These are phyloP conservation scores for Agapornis canus DNA, from an alignment of 2,797 vertebrate species.

Conservation along the genomic window DNA sequence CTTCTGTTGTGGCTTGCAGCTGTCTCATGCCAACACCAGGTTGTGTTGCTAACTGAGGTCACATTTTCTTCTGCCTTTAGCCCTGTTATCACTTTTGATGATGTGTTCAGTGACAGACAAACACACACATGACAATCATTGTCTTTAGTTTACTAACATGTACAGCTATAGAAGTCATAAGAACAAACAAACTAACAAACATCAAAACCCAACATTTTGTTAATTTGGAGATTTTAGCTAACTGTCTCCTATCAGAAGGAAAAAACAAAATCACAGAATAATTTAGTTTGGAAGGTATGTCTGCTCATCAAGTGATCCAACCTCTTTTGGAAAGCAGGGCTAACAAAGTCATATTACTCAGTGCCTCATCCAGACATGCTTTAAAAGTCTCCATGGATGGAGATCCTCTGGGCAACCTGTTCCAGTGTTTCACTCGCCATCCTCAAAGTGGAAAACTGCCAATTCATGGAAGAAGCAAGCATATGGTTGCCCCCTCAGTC, in stretches of 20 bases:
- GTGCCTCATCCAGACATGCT: not conserved
- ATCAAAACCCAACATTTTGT: not conserved
- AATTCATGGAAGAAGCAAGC: not conserved
- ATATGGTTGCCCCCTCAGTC: not conserved
- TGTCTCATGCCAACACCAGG: not conserved
- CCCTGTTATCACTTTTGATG: not conserved
- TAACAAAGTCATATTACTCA: not conserved
- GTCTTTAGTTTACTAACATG: not conserved
- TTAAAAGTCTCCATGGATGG: not conserved
- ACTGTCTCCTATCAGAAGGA: not conserved
- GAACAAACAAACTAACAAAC: not conserved
- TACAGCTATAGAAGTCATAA: not conserved
- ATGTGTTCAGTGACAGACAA: not conserved
- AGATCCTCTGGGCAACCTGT: not conserved
- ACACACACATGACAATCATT: not conserved
- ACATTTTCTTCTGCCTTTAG: constrained; percentile 1
- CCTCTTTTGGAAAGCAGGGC: not conserved
- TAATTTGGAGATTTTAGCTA: not conserved
- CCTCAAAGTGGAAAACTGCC: not conserved
- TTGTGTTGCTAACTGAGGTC: not conserved
- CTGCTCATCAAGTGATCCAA: not conserved
- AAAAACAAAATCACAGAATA: not conserved
- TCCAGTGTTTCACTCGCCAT: not conserved
- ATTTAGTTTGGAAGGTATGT: not conserved
- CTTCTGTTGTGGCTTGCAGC: not conserved